Conservation (phyloP, 2,797 vertebrate genomes). For the Crax fasciolata region DNA sequence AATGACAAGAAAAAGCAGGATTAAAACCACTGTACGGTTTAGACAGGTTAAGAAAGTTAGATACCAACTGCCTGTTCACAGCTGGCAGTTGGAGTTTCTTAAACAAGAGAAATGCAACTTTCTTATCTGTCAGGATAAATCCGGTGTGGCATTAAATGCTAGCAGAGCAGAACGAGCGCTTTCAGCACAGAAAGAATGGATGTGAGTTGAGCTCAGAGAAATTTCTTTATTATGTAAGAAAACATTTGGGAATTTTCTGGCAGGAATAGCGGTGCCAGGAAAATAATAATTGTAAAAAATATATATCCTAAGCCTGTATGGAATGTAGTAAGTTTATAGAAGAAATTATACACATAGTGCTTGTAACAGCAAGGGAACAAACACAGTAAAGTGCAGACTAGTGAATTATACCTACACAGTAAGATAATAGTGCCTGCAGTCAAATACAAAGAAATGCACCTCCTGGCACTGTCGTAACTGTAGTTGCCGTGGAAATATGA, state of each 20-base stretch:
- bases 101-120: background rate
- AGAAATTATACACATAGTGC: background rate
- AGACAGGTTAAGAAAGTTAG: background rate
- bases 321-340: background rate
- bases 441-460: background rate
- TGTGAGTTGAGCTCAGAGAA: background rate
- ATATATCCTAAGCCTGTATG: background rate
- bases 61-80: background rate
- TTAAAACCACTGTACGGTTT: background rate
- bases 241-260: background rate
- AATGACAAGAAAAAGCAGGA: background rate
- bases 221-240: background rate
- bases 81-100: background rate
- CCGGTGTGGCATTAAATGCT: background rate
- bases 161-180: background rate
- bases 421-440: background rate
- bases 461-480: background rate
- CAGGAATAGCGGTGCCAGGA: background rate
- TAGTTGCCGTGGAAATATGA: background rate
- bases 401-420: background rate
- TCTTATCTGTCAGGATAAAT: background rate
- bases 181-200: background rate
- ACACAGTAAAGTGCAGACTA: background rate
- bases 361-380: background rate
- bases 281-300: background rate